A percentile compares a stretch with the other conserved stretches of the same genome.
Conservation (phyloP, 2,888 invertebrate species). For the Idaea straminata region DNA sequence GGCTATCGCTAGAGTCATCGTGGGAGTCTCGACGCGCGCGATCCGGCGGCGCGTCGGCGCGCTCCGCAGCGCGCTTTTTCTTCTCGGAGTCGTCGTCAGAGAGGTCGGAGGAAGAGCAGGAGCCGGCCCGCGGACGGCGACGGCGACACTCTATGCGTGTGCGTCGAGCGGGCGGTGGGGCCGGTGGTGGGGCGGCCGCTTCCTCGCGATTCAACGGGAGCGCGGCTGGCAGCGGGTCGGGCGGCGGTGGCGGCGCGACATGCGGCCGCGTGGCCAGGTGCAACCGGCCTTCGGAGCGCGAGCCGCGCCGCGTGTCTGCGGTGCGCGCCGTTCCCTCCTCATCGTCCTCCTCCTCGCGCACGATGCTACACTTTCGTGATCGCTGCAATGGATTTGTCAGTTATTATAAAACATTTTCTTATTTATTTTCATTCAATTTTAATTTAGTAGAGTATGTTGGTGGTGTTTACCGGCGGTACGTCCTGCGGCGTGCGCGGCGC, state of each 20-base stretch:
- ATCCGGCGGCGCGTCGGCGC: slow-evolving; percentile 79
- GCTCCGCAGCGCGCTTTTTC: slow-evolving; percentile 88
- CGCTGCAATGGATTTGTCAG: slow-evolving; percentile 61
- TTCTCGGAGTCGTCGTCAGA: slow-evolving; percentile 94
- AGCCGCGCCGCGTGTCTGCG: slow-evolving; percentile 82
- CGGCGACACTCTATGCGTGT: slow-evolving; percentile 63
- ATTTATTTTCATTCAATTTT: not conserved
- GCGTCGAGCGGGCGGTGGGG: slow-evolving; percentile 58
- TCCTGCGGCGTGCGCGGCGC: slow-evolving; percentile 86
- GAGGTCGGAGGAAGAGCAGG: slow-evolving; percentile 96
- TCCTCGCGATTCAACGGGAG: slow-evolving; percentile 53
- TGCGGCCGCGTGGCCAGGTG: slow-evolving; percentile 85
- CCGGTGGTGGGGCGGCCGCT: slow-evolving; percentile 48
- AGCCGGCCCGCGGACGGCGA: slow-evolving; percentile 80
- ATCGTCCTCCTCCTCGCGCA: slow-evolving; percentile 95
- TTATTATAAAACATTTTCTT: not conserved
- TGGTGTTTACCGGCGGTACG: slow-evolving; percentile 79
- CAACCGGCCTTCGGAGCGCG: slow-evolving; percentile 89
- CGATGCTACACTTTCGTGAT: slow-evolving; percentile 93
- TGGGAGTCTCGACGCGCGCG: slow-evolving; percentile 88
- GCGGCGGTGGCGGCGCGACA: slow-evolving; percentile 65
- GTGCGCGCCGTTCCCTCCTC: slow-evolving; percentile 85
- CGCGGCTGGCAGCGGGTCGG: slow-evolving; percentile 2
- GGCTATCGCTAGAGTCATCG: slow-evolving; percentile 92
- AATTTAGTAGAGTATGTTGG: not conserved